Percentiles rank a stretch among this genome's conserved stretches.
Conservation (phyloP, 2,888 invertebrate genomes). For the Fabriciana adippe region DNA sequence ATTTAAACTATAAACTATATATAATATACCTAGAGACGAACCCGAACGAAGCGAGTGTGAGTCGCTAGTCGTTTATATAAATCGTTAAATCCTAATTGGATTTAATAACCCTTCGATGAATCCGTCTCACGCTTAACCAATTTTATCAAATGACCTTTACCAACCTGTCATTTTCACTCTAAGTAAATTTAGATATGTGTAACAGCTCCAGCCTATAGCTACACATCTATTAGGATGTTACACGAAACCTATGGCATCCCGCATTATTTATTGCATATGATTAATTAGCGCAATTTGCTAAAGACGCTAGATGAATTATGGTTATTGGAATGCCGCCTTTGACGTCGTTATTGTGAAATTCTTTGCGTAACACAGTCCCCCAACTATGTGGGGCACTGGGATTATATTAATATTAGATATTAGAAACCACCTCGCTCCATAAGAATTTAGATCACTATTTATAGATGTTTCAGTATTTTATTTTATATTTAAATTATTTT, state of each 20-base stretch:
- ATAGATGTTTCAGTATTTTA: background rate
- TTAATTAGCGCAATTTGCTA: slow-evolving; percentile 38
- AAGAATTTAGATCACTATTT: slow-evolving; percentile 20
- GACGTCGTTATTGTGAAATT: slow-evolving; percentile 40
- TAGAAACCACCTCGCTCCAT: slow-evolving; percentile 21
- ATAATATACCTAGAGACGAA: too few species aligned
- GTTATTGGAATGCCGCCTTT: slow-evolving; percentile 40
- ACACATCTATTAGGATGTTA: background rate
- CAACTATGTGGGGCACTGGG: slow-evolving; percentile 27
- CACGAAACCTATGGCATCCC: slow-evolving; percentile 21
- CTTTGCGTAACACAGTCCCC: slow-evolving; percentile 33
- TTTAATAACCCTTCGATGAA: too few species aligned
- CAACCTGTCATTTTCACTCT: too few species aligned
- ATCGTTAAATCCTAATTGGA: too few species aligned
- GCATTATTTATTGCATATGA: slow-evolving; percentile 35
- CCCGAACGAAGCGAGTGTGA: too few species aligned
- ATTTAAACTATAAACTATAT: too few species aligned
- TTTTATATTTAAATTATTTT: background rate
- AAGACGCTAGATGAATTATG: slow-evolving; percentile 39
- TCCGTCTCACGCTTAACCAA: too few species aligned
- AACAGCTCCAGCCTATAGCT: background rate
- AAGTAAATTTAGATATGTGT: too few species aligned
- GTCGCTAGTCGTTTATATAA: too few species aligned
- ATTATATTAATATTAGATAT: slow-evolving; percentile 33
- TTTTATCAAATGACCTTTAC: too few species aligned